Conservation (phyloP, 1,140 invertebrate species). For the Centruroides sculpturatus region DNA sequence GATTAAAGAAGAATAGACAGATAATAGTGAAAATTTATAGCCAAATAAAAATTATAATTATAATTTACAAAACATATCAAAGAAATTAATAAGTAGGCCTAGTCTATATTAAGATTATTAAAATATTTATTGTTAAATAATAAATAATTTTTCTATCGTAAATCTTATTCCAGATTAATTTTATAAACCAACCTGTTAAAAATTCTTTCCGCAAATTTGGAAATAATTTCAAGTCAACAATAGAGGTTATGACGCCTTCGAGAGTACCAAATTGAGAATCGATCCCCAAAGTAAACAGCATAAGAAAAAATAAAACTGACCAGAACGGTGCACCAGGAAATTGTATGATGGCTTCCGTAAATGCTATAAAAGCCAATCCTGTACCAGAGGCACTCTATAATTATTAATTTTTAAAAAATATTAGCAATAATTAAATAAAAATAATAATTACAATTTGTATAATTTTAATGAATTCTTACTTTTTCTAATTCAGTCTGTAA, state of each 20-base stretch:
- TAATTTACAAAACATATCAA: too few relatives aligned
- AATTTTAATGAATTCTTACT: constrained; percentile 33
- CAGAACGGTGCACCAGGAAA: constrained; percentile 80
- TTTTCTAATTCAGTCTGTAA: constrained; percentile 74
- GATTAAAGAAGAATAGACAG: too few relatives aligned
- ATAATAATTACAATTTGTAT: background rate
- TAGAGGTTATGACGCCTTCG: constrained; percentile 88
- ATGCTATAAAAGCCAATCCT: constrained; percentile 87
- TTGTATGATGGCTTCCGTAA: constrained; percentile 91
- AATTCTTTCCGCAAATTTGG: constrained; percentile 83
- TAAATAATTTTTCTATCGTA: too few relatives aligned
- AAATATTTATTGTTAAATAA: too few relatives aligned
- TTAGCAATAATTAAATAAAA: background rate
- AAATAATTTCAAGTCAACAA: constrained; percentile 89
- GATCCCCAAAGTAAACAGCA: constrained; percentile 88
- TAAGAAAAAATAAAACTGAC: constrained; percentile 86
- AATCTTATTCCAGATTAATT: too few relatives aligned
- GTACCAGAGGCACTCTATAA: constrained; percentile 75
- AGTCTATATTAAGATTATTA: too few relatives aligned
- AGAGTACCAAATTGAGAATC: constrained; percentile 91
- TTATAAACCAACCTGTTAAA: constrained; percentile 48
- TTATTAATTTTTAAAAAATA: background rate
- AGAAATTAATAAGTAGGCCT: too few relatives aligned
- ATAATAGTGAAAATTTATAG: too few relatives aligned
- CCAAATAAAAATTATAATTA: too few relatives aligned